Conservation (phyloP, 2,888 invertebrate genomes). For the Lacanobia wlatinum region DNA sequence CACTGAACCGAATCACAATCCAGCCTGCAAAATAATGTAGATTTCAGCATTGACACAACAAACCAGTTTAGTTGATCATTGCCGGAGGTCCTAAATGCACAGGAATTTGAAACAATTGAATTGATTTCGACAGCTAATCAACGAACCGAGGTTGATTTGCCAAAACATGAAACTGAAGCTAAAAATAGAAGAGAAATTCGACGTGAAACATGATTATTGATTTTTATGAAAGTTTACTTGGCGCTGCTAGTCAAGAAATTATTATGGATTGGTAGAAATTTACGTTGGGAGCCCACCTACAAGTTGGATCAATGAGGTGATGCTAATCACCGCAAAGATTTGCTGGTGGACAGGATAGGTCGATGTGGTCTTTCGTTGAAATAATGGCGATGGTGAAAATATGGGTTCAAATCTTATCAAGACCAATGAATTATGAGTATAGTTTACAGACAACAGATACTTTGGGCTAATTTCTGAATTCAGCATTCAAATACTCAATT, state of each 20-base stretch:
- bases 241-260: neutral
- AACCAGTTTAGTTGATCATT: constrained; percentile 32
- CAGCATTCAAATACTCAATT: no score
- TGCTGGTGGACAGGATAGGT: no score
- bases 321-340: no score
- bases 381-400: no score
- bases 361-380: no score
- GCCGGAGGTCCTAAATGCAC: constrained; percentile 14
- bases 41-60: constrained; percentile 30
- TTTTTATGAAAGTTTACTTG: neutral
- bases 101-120: constrained; percentile 37
- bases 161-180: constrained; percentile 9
- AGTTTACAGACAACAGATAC: no score
- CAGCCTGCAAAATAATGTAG: constrained; percentile 16
- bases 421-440: no score
- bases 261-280: neutral
- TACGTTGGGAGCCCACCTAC: neutral
- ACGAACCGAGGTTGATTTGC: constrained; percentile 40
- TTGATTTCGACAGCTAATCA: constrained; percentile 52
- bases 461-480: no score
- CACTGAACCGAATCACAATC: constrained; percentile 3
- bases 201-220: neutral
- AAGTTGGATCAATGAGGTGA: no score
- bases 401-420: no score
- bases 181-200: constrained; percentile 12